A percentile compares a stretch with the other conserved stretches of the same genome.
phyloP scores from a whole-genome alignment of 2,797 vertebrate species.

The Buphagus erythrorhynchus region DNA sequence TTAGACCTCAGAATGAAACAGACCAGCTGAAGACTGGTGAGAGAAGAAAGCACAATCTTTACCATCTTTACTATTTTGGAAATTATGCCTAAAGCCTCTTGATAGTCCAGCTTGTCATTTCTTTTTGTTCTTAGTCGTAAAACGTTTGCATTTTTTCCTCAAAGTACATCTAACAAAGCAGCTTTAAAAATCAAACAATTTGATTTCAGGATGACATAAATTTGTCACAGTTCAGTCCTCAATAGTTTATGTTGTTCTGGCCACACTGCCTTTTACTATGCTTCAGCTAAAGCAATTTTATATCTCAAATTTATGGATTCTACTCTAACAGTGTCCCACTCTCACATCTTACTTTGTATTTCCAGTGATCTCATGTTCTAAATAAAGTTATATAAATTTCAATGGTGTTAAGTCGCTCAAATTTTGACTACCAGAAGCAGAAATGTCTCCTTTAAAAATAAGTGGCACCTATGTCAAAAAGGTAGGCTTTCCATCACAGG shows the following conservation, averaged over 20 bases:
- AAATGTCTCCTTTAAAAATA: not conserved
- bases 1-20: not conserved
- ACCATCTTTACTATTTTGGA: not conserved
- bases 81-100: not conserved
- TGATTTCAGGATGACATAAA: not conserved
- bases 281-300: not conserved
- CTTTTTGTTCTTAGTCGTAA: not conserved
- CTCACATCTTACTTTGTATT: not conserved
- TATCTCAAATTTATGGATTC: not conserved
- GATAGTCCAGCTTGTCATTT: not conserved
- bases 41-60: not conserved
- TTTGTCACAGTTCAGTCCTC: not conserved
- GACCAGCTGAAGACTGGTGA: not conserved
- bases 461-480: not conserved
- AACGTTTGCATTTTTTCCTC: not conserved
- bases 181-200: not conserved
- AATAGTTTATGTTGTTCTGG: not conserved
- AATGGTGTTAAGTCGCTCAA: not conserved
- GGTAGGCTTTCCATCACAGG: rapidly evolving
- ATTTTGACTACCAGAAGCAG: not conserved
- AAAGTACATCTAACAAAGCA: not conserved
- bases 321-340: not conserved
- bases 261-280: rapidly evolving
- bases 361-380: not conserved
- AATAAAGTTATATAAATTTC: not conserved